Conservation (phyloP, 2,113 vertebrate genomes). For the Zosterops japonicus region DNA sequence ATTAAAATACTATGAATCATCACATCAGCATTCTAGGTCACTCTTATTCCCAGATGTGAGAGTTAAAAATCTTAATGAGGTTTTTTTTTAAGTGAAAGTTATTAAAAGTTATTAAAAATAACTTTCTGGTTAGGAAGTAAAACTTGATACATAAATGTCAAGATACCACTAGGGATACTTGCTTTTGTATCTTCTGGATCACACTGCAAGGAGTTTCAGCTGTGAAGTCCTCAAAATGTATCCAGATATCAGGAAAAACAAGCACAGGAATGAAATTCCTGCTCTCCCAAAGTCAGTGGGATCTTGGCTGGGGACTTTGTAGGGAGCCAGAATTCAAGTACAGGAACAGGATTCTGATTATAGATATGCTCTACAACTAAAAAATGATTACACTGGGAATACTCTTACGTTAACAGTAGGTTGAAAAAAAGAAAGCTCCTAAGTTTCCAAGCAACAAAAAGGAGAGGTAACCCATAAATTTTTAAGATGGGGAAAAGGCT, state of each 20-base stretch:
- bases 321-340: not conserved
- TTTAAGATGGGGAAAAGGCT: not conserved
- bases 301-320: not conserved
- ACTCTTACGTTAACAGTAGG: not conserved
- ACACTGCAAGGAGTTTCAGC: not conserved
- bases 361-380: not conserved
- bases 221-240: not conserved
- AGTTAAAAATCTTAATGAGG: slow-evolving; percentile 49
- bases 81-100: slow-evolving; percentile 10
- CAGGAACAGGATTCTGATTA: not conserved
- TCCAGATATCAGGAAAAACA: not conserved
- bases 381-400: not conserved
- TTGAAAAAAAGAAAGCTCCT: not conserved
- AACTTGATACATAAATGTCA: slow-evolving; percentile 26
- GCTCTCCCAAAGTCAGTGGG: not conserved
- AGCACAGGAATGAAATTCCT: not conserved
- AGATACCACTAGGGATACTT: slow-evolving; percentile 12
- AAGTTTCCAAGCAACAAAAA: not conserved
- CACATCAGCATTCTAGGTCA: slow-evolving; percentile 53
- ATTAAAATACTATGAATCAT: slow-evolving; percentile 52
- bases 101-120: slow-evolving; percentile 62
- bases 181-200: slow-evolving; percentile 4
- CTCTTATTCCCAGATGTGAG: slow-evolving; percentile 56
- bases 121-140: slow-evolving; percentile 48
- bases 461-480: not conserved